A percentile compares a stretch with the other conserved stretches of the same genome.
These are phyloP conservation scores for Epicampocera succincta DNA, from an alignment of 2,888 invertebrate species.

Conservation along the genomic window DNA sequence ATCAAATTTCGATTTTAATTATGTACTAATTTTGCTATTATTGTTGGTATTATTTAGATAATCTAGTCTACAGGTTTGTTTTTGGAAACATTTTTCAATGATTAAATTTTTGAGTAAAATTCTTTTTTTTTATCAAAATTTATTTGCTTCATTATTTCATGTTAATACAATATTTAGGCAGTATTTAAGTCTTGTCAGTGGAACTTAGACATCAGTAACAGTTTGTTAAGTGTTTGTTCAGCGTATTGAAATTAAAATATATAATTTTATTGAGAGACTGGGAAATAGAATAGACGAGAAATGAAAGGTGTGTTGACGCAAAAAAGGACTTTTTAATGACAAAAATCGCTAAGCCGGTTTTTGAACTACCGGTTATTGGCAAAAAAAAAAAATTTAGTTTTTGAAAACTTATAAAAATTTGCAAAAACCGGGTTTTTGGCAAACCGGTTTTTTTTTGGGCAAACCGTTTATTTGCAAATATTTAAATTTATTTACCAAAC, in stretches of 20 bases:
- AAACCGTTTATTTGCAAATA: no score
- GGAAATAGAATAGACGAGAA: neutral
- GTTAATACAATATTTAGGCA: neutral
- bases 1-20: neutral
- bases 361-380: no score
- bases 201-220: slow-evolving; percentile 32
- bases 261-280: neutral
- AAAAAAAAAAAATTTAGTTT: no score
- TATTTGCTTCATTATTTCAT: neutral
- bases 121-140: slow-evolving; percentile 16
- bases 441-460: neutral
- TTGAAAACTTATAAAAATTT: no score
- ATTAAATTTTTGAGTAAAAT: slow-evolving; percentile 4
- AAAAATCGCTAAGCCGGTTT: no score
- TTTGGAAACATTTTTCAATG: slow-evolving; percentile 20
- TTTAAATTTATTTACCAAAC: no score
- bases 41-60: slow-evolving; percentile 29
- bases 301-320: slow-evolving; percentile 41
- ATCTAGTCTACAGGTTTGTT: slow-evolving; percentile 28
- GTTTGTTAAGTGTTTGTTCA: slow-evolving; percentile 27
- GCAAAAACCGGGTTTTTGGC: no score
- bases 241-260: neutral
- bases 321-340: neutral
- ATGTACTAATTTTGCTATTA: neutral
- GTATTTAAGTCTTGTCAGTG: slow-evolving; percentile 29